Conservation (phyloP, 2,797 vertebrate genomes). For the Urocyon cinereoargenteus region DNA sequence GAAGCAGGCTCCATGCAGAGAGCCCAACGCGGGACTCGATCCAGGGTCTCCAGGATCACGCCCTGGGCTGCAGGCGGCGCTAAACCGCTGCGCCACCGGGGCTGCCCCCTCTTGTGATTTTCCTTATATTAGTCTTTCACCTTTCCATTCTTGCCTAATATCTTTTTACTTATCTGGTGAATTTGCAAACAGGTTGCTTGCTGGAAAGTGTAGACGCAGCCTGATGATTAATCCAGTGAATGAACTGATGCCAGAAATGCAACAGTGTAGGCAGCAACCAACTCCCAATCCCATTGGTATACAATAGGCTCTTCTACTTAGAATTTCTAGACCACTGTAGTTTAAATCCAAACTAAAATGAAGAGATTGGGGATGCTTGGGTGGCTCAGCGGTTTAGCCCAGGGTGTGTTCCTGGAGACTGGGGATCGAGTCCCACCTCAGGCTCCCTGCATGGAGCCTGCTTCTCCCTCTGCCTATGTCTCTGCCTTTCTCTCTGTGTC, state of each 20-base stretch:
- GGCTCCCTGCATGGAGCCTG: no score
- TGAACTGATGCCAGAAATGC: neutral
- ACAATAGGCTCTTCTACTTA: neutral
- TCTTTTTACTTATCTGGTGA: neutral
- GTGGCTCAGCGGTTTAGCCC: no score
- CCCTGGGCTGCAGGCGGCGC: no score
- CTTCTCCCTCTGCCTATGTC: no score
- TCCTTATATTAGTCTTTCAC: neutral
- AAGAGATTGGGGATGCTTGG: neutral
- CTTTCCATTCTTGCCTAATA: neutral
- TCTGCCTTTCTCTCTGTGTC: no score
- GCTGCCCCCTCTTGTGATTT: neutral
- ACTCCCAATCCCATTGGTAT: neutral
- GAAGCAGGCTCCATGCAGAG: no score
- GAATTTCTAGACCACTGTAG: neutral
- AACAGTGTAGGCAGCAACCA: neutral
- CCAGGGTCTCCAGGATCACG: no score
- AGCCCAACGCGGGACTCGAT: no score
- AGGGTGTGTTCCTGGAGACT: no score
- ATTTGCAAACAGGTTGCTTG: neutral
- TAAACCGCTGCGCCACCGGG: no score
- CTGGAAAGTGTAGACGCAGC: neutral
- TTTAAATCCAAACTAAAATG: slow-evolving; percentile 12
- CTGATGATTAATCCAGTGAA: neutral
- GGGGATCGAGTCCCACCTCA: no score